Evolutionary conservation across 2,888 invertebrate genomes (phyloP).

Genomic region (Ditula angustiorana): DNA sequence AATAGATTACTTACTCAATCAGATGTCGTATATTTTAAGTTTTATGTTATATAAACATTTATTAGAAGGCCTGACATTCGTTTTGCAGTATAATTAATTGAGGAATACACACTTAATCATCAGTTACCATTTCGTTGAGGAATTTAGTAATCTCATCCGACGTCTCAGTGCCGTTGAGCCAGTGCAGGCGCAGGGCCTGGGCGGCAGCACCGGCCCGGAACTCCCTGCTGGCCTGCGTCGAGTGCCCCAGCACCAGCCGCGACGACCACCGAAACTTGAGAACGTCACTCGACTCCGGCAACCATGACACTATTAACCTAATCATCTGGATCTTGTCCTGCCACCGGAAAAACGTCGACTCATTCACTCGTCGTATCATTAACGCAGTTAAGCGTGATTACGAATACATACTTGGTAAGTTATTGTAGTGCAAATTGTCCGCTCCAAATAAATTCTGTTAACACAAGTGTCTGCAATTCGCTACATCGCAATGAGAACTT

Average conservation of each 20-base stretch:
- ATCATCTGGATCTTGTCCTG: slow-evolving; percentile 66
- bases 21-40: too few species aligned
- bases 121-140: slow-evolving; percentile 69
- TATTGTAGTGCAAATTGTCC: too few species aligned
- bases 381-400: too few species aligned
- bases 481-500: too few species aligned
- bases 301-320: slow-evolving; percentile 54
- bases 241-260: slow-evolving; percentile 61
- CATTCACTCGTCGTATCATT: not conserved
- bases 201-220: slow-evolving; percentile 55
- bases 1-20: too few species aligned
- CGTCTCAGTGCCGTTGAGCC: slow-evolving; percentile 60
- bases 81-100: too few species aligned
- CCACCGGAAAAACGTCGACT: not conserved
- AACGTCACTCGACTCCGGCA: slow-evolving; percentile 59
- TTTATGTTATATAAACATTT: too few species aligned
- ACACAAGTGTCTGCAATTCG: too few species aligned
- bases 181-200: slow-evolving; percentile 54
- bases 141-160: slow-evolving; percentile 52
- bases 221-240: slow-evolving; percentile 46
- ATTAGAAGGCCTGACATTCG: too few species aligned
- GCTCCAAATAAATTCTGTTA: too few species aligned
- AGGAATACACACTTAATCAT: not conserved
- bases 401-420: too few species aligned
- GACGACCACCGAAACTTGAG: slow-evolving; percentile 67